Percentiles rank a stretch among this genome's conserved stretches.
phyloP scores from a whole-genome alignment of 2,888 invertebrate species.

The Sacculina carcini region DNA sequence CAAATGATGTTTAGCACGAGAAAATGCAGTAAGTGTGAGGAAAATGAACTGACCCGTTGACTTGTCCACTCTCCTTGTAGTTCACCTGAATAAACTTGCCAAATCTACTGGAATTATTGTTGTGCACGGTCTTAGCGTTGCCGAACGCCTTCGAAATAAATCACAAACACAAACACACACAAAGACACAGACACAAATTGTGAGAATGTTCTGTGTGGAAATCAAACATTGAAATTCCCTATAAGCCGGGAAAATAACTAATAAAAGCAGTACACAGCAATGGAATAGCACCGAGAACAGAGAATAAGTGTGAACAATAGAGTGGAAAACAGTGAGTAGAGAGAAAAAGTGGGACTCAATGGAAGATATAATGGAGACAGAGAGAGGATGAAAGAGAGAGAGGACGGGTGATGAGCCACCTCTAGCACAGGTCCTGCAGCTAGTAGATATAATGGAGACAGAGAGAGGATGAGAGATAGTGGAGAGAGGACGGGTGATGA shows the following conservation, averaged over 20 bases:
- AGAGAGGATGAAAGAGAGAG: background rate
- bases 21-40: background rate
- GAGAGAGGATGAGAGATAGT: no score
- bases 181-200: no score
- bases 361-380: background rate
- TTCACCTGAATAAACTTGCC: conserved; percentile 95
- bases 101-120: conserved; percentile 88
- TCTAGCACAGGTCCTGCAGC: no score
- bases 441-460: no score
- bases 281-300: no score
- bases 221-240: no score
- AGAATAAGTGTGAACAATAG: background rate
- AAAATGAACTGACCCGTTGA: conserved; percentile 44
- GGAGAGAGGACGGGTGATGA: no score
- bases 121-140: conserved; percentile 93
- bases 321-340: background rate
- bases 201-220: no score
- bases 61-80: conserved; percentile 94
- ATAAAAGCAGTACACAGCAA: no score
- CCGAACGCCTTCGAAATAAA: conserved; percentile 48
- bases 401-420: background rate
- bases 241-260: no score
- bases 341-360: background rate
- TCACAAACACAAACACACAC: no score
- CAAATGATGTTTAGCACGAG: no score